These are phyloP conservation scores for Drosophila macrospina DNA, from an alignment of 2,888 invertebrate genomes.

Conservation along the genomic window DNA sequence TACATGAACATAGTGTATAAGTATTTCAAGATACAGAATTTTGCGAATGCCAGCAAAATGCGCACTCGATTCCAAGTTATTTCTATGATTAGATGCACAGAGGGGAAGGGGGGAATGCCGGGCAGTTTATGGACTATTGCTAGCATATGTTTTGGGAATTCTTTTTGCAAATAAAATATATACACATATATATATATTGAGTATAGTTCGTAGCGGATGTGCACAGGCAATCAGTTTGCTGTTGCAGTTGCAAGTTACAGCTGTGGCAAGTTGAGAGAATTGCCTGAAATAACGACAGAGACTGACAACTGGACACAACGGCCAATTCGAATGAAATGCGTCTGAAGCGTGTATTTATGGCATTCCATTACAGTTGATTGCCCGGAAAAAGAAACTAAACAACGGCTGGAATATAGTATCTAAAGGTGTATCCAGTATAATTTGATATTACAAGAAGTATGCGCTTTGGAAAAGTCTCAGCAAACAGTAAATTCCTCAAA, in stretches of 20 bases:
- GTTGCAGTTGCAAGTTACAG: slow-evolving; percentile 20
- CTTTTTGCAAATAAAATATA: slow-evolving; percentile 18
- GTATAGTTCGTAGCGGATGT: background rate
- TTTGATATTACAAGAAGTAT: background rate
- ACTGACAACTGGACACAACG: slow-evolving; percentile 29
- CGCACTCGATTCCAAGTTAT: slow-evolving; percentile 28
- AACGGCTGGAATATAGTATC: background rate
- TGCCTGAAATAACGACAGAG: slow-evolving; percentile 22
- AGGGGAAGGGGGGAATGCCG: background rate
- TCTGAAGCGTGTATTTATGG: slow-evolving; percentile 6
- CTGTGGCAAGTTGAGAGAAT: slow-evolving; percentile 12
- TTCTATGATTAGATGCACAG: background rate
- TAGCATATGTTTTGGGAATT: slow-evolving; percentile 33
- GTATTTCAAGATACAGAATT: slow-evolving; percentile 18
- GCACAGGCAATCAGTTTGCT: background rate
- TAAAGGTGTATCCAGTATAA: background rate
- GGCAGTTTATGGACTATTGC: slow-evolving; percentile 27
- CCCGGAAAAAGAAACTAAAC: slow-evolving; percentile 1
- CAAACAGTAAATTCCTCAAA: slow-evolving; percentile 4
- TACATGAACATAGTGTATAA: slow-evolving; percentile 9
- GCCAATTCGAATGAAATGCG: slow-evolving; percentile 18
- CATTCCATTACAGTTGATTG: slow-evolving; percentile 30
- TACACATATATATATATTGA: background rate
- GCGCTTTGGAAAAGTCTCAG: background rate
- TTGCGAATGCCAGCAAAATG: slow-evolving; percentile 23